Evolutionary conservation across 2,113 vertebrate species (phyloP), one percentile per base, ranked within the genome.

Genomic region (Etia nguti): DNA sequence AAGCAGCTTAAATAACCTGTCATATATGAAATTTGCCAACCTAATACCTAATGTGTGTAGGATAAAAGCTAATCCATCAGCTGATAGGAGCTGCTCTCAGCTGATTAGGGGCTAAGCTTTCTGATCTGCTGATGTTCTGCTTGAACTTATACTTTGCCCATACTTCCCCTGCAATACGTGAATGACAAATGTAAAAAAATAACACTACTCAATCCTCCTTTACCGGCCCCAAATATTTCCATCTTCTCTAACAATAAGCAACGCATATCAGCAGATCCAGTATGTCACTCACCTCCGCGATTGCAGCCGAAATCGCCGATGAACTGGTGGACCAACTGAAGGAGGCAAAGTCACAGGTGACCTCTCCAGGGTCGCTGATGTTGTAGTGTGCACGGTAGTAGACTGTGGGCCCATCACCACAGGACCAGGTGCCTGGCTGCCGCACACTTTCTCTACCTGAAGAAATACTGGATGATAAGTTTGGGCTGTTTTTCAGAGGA

Each of bases 391-490:
- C 8, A 22, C 24, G 7, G 43, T 34, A 22, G 80, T 68, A 12
- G 65, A 85, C 29, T 57, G 81, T 55, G 34, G n/a, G 3, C 46
- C 89, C 2, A 46, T 50, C 18, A 77, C 50, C 90, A 83, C 84
- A 91, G 89, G 79, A 50, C 48, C 91, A 38, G 86, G 84, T 46
- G 77, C 91, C 68, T 91, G 93, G 56, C 96, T 93, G n/a, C 97
- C 97, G 79, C 97, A 98, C 65, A 98, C 97, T 90, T 97, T 98
- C 92, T 97, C 97, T 2, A 98, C 97, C 97, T 98, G 94, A 18
- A 85, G 18, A 87, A 13, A 77, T 46, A 77, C 26, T 77, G 46
- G 4, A 52, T 52, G 73, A 52, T 50, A 77, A 50, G 18, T 65
- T 65, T 65, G 60, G 22, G 22, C 41, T 48, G 68, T 15, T 75